phyloP scores from a whole-genome alignment of 2,797 vertebrate genomes.

The Anguilla anguilla region DNA sequence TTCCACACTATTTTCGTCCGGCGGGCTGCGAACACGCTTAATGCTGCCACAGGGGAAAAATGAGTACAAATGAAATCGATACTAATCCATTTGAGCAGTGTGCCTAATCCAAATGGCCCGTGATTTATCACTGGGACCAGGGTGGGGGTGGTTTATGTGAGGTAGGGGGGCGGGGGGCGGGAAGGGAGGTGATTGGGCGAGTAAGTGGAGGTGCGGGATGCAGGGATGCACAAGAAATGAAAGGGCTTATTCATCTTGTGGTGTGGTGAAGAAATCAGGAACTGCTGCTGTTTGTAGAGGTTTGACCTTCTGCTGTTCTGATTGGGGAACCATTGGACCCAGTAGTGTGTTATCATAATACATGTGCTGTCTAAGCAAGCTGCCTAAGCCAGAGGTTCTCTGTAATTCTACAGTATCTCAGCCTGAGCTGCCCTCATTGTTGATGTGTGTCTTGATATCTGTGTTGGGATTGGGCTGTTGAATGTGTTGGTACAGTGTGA shows the following conservation, averaged over 20 bases:
- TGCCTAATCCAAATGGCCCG: not conserved
- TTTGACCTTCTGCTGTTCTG: slow-evolving; percentile 30
- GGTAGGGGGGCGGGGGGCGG: too few species aligned
- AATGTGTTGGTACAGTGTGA: slow-evolving; percentile 44
- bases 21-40: not conserved
- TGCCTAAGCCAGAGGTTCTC: not conserved
- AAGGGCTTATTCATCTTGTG: slow-evolving; percentile 29
- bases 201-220: too few species aligned
- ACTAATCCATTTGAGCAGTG: not conserved
- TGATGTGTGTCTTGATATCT: slow-evolving; percentile 13
- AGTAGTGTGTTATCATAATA: not conserved
- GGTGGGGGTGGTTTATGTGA: not conserved
- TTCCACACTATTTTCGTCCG: slow-evolving; percentile 1
- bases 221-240: not conserved
- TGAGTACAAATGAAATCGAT: slow-evolving; percentile 24
- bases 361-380: not conserved
- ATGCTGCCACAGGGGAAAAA: not conserved
- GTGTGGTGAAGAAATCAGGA: slow-evolving; percentile 25
- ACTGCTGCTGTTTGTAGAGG: not conserved
- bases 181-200: too few species aligned
- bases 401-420: not conserved
- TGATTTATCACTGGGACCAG: slow-evolving; percentile 11
- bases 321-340: slow-evolving; percentile 36
- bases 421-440: not conserved
- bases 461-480: slow-evolving; percentile 34